Evolutionary conservation across 2,113 vertebrate genomes (phyloP).

Genomic region (Xiphophorus hellerii): DNA sequence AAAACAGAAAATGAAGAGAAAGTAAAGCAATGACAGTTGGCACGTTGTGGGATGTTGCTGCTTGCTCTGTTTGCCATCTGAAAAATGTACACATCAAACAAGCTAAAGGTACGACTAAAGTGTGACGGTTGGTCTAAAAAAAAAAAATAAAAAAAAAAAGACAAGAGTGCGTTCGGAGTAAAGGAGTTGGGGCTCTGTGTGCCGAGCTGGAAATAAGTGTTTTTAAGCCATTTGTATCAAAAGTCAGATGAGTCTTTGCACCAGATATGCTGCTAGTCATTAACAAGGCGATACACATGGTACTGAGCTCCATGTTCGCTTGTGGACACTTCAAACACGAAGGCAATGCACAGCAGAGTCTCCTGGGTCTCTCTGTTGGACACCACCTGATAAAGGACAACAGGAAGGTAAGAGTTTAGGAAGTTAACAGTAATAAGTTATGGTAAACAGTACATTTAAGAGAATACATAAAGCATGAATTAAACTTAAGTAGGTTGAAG

Average conservation of each 20-base stretch:
- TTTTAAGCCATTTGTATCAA: conserved; percentile 51
- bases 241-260: conserved; percentile 59
- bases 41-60: neutral
- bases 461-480: neutral
- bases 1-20: neutral
- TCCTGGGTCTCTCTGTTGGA: conserved; percentile 97
- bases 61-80: neutral
- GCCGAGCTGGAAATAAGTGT: conserved; percentile 60
- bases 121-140: conserved; percentile 66
- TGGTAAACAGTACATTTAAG: neutral
- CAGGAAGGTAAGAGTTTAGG: neutral
- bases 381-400: conserved; percentile 83
- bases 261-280: conserved; percentile 84
- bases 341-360: conserved; percentile 94
- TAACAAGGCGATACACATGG: conserved; percentile 94
- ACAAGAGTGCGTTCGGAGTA: conserved; percentile 37
- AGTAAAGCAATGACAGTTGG: neutral
- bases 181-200: conserved; percentile 32
- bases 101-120: conserved; percentile 54
- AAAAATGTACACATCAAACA: conserved; percentile 28
- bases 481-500: neutral
- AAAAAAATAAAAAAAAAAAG: conserved; percentile 47
- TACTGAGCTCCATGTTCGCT: conserved; percentile 95
- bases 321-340: conserved; percentile 95
- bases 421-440: neutral